Percentiles rank a stretch among this genome's conserved stretches.
phyloP scores from a whole-genome alignment of 2,113 vertebrate species.

The Chloebia gouldiae region DNA sequence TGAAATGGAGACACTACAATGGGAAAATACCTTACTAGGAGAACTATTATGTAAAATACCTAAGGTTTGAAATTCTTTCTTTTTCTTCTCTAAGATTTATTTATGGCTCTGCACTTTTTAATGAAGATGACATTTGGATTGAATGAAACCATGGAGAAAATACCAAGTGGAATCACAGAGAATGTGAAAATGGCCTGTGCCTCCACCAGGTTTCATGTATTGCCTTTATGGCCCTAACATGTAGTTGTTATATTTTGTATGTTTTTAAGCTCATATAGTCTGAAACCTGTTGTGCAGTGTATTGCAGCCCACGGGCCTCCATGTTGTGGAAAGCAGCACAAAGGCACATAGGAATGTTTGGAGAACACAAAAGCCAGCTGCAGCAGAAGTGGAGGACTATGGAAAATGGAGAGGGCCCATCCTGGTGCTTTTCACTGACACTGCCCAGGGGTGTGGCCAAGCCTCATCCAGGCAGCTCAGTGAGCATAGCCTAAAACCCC shows the following conservation, averaged over 20 bases:
- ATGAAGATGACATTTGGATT: neutral
- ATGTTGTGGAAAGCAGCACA: neutral
- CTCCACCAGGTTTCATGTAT: neutral
- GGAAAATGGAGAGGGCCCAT: neutral
- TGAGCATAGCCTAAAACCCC: neutral
- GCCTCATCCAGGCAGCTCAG: neutral
- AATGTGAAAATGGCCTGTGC: neutral
- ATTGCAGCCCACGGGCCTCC: neutral
- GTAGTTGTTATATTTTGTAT: neutral
- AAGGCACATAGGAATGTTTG: rapidly evolving
- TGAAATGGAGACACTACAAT: neutral
- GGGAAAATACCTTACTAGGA: neutral
- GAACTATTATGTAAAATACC: neutral
- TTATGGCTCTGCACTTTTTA: neutral
- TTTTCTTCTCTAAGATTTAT: neutral
- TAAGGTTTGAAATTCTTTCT: neutral
- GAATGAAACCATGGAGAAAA: neutral
- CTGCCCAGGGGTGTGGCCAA: neutral
- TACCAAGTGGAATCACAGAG: neutral
- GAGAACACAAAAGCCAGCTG: neutral
- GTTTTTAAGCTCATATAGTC: neutral
- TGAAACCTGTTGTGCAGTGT: neutral
- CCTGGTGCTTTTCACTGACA: neutral
- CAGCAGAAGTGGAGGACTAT: neutral
- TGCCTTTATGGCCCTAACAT: neutral